Evolutionary conservation across 2,888 invertebrate species (phyloP).

Genomic region (Liodrosophila aerea): DNA sequence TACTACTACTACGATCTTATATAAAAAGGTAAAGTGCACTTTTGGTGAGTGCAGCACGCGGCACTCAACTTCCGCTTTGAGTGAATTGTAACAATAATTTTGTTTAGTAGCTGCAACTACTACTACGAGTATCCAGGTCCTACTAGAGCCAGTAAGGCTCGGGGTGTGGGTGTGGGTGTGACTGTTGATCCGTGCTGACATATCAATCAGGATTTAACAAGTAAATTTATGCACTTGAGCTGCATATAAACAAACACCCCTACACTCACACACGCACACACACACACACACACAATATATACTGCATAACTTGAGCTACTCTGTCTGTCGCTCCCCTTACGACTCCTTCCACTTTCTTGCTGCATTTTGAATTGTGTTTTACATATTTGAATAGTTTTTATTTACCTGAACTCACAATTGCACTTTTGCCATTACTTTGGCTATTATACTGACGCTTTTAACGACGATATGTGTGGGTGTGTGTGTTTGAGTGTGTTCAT

Average conservation of each 20-base stretch:
- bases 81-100: conserved; percentile 43
- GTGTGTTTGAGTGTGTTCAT: conserved; percentile 52
- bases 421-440: conserved; percentile 77
- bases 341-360: conserved; percentile 34
- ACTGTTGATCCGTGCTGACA: conserved; percentile 50
- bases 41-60: conserved; percentile 10
- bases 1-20: no score
- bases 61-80: conserved; percentile 30
- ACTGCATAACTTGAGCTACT: neutral
- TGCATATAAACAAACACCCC: conserved; percentile 23
- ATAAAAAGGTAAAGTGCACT: conserved; percentile 17
- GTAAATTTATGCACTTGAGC: conserved; percentile 79
- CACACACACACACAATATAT: conserved; percentile 1
- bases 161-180: conserved; percentile 13
- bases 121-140: no score
- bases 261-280: conserved; percentile 1
- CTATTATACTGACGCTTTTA: conserved; percentile 77
- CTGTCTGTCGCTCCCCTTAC: conserved; percentile 24
- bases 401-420: conserved; percentile 78
- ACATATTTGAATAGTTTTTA: conserved; percentile 78
- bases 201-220: conserved; percentile 80
- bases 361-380: conserved; percentile 72
- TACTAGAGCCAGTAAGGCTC: conserved; percentile 34
- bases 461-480: conserved; percentile 44
- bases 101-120: conserved; percentile 22